phyloP scores from a whole-genome alignment of 1,140 invertebrate species.

The Solenopsis invicta region DNA sequence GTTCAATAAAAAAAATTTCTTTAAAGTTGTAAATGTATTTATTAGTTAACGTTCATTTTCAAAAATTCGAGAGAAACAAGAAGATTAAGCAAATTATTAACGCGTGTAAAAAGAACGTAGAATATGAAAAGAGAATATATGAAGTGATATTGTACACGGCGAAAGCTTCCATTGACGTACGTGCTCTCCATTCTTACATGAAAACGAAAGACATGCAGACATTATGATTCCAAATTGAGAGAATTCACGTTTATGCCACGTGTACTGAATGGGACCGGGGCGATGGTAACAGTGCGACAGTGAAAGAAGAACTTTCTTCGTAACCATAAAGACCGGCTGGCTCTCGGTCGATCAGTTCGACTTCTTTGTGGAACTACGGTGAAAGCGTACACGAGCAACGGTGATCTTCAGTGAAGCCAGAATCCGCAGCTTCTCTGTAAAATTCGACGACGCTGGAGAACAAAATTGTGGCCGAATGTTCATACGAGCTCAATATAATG shows the following conservation, averaged over 20 bases:
- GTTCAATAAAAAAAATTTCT: no score
- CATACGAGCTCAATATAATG: constrained; percentile 52
- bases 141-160: not conserved
- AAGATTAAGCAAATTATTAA: not conserved
- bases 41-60: no score
- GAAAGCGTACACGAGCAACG: constrained; percentile 79
- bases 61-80: constrained; percentile 3
- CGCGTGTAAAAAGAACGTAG: not conserved
- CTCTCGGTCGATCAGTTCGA: constrained; percentile 69
- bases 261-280: constrained; percentile 66
- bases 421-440: constrained; percentile 65
- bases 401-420: constrained; percentile 56
- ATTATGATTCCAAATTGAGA: constrained; percentile 67
- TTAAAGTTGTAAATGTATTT: no score
- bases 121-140: not conserved
- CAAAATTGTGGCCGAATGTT: constrained; percentile 34
- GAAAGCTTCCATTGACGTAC: not conserved
- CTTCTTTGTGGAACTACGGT: constrained; percentile 79
- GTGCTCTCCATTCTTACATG: constrained; percentile 23
- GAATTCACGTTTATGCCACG: constrained; percentile 54
- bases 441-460: constrained; percentile 10
- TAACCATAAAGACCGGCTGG: constrained; percentile 67
- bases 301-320: constrained; percentile 85
- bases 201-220: constrained; percentile 25
- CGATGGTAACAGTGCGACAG: constrained; percentile 60